phyloP scores from a whole-genome alignment of 2,113 vertebrate genomes.

The Poecilia latipinna region DNA sequence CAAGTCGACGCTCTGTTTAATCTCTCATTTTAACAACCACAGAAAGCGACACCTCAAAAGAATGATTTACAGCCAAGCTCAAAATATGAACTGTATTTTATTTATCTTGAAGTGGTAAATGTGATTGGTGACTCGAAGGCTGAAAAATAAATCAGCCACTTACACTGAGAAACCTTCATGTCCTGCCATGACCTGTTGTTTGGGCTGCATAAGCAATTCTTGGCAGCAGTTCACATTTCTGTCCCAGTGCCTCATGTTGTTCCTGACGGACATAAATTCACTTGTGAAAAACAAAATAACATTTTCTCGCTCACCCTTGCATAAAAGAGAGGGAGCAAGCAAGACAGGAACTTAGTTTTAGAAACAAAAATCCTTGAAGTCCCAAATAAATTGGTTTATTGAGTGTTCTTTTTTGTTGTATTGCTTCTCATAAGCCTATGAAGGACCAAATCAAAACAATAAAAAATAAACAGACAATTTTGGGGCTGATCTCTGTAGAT shows the following conservation, averaged over 20 bases:
- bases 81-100: not conserved
- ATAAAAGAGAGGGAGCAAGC: slow-evolving; percentile 1
- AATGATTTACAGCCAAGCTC: not conserved
- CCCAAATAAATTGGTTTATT: slow-evolving; percentile 17
- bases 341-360: slow-evolving; percentile 7
- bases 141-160: not conserved
- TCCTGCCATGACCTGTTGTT: slow-evolving; percentile 35
- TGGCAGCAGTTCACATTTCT: slow-evolving; percentile 35
- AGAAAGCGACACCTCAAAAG: not conserved
- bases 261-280: slow-evolving; percentile 14
- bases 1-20: not conserved
- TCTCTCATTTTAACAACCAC: not conserved
- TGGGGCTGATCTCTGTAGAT: too few relatives aligned
- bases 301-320: not conserved
- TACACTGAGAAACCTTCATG: slow-evolving; percentile 15
- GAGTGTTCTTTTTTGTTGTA: slow-evolving; percentile 22
- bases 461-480: not conserved
- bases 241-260: slow-evolving; percentile 37
- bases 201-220: slow-evolving; percentile 29
- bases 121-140: slow-evolving; percentile 6
- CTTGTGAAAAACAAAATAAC: slow-evolving; percentile 6
- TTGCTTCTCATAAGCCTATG: not conserved
- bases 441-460: not conserved
- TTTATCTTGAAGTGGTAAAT: not conserved
- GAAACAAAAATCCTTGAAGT: slow-evolving; percentile 22